Percentiles rank a stretch among this genome's conserved stretches.
phyloP scores from a whole-genome alignment of 2,797 vertebrate genomes.

The Myotis myotis region DNA sequence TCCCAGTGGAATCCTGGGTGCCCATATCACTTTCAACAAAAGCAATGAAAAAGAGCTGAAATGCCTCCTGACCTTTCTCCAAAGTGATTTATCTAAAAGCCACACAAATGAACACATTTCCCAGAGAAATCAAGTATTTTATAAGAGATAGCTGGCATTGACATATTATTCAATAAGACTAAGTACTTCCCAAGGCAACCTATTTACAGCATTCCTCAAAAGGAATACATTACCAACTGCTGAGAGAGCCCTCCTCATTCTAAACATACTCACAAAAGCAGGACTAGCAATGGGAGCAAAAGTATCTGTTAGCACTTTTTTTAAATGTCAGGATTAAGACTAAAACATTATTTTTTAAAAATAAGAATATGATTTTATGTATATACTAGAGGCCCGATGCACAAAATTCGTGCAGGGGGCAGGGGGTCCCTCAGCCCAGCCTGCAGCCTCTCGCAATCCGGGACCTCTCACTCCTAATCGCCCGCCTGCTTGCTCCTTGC shows the following conservation, averaged over 20 bases:
- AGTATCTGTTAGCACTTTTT: not conserved
- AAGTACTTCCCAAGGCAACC: conserved; percentile 33
- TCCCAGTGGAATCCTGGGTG: not conserved
- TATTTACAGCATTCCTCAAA: conserved; percentile 37
- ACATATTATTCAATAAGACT: conserved; percentile 62
- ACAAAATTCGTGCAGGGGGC: too few species aligned
- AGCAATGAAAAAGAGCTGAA: not conserved
- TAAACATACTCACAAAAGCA: conserved; percentile 19
- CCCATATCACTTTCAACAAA: conserved; percentile 40
- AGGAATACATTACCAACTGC: not conserved
- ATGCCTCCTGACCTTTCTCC: conserved; percentile 39
- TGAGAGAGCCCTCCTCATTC: not conserved
- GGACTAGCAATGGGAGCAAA: not conserved
- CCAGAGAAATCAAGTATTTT: conserved; percentile 42
- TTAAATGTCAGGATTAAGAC: not conserved
- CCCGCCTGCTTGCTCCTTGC: too few species aligned
- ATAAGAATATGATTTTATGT: not conserved
- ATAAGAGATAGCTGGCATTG: conserved; percentile 45
- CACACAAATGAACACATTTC: conserved; percentile 52
- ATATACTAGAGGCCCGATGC: not conserved
- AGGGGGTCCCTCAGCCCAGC: too few species aligned
- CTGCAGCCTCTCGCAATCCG: too few species aligned
- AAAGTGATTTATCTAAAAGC: conserved; percentile 56
- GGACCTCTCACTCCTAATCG: too few species aligned
- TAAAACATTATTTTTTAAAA: not conserved